Evolutionary conservation across 2,113 vertebrate genomes (phyloP), one percentile per base, ranked within the genome.

Genomic region (Coreoperca whiteheadi): DNA sequence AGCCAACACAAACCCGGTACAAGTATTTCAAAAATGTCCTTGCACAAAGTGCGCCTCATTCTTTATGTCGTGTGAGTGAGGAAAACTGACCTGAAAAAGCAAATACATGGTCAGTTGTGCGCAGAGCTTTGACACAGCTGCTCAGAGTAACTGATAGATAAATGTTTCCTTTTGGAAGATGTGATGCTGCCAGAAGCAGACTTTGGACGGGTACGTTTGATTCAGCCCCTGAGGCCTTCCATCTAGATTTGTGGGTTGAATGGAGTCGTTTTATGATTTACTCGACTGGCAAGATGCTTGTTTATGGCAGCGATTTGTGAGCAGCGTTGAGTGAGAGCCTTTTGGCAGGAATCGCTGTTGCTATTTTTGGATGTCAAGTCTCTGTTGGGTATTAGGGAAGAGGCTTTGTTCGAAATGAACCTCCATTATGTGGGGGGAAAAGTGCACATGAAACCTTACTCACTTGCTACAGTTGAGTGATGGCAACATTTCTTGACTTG

Each of bases 361-460:
- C 92, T 92, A 92, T 93, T 92, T 93, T 89, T 78, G 87, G 88
- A 87, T 80, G 79, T 88, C 66, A 66, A 66, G 46, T 90, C 71
- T 90, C 84, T 83, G 23, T 75, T 83, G 86, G 80, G 87, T 48
- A 77, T 84, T 69, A 51, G 46, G 76, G 60, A 67, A 67, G 57
- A 74, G 61, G 79, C 60, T 87, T 90, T 77, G 79, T 85, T 82
- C 85, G 43, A 77, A 69, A 79, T 61, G 76, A 79, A 75, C 30
- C 64, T 61, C 50, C n/a, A 34, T 79, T 82, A 79, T 88, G 72
- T 87, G 65, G 32, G 65, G 32, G 46, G 30, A 66, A 61, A 73
- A 63, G 50, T 53, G 50, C 34, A 16, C 37, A 68, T 77, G 70
- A 77, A 59, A 69, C 16, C 39, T 0, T 72, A 0, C 28, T 72